Base-by-base conservation (phyloP, 2,797 vertebrate genomes). In the Myotis myotis region DNA sequence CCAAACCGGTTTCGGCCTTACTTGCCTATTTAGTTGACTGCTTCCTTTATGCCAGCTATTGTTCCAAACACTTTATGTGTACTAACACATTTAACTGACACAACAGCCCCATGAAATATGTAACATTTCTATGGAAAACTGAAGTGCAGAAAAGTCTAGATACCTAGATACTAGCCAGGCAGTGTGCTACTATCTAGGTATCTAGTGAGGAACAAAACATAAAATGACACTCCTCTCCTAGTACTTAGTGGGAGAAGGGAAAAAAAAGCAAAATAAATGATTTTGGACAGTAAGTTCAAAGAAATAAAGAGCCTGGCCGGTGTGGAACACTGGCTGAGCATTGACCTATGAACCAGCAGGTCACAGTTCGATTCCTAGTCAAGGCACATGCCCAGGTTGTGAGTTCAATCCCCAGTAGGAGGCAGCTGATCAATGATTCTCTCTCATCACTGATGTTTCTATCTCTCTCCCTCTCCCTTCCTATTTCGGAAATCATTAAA, bases 11-110 rank as follows among this genome's bases (percentile, higher is more conserved):
- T 38, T 38, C 5, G 5, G 38, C 38, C 23, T 88, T 85, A 74
- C 23, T 66, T 49, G 41, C 41, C 41, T 47, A 20, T 82, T 64
- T 10, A 82, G 57, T 20, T 47, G 79, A 81, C 28, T n/a, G 38
- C 60, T 30, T 81, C 79, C 22, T 92, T 74, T 96, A 64, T 62
- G 33, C 22, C 44, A 93, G 66, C 8, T 86, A 89, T 2, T 89
- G 28, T 86, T 93, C 85, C 87, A 93, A 81, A 55, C 25, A 82
- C 22, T 90, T 83, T 38, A 74, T 79, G n/a, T 71, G 8, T n/a
- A 81, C 15, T 16, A 72, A 75, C 10, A 82, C 23, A 90, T 64
- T 93, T 85, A 90, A 82, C 0, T 79, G 25, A 96, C 20, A 96
- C 22, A 57, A 82, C 1, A 74, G 38, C 23, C 28, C 44, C 55